A percentile compares a stretch with the other conserved stretches of the same genome.
These are phyloP conservation scores for Desoria tigrina DNA, from an alignment of 2,888 invertebrate species.

Conservation along the genomic window DNA sequence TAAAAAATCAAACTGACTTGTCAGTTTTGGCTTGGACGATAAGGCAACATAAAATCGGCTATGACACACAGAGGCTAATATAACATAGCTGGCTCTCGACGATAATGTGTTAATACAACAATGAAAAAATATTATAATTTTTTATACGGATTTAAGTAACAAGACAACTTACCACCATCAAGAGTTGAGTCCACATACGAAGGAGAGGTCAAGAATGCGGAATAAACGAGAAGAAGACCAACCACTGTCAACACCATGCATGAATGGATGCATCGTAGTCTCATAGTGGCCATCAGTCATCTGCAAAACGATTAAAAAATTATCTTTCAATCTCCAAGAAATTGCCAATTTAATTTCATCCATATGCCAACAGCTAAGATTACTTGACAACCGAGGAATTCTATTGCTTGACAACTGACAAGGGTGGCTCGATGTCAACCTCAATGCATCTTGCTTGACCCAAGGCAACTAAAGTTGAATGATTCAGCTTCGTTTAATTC, in stretches of 20 bases:
- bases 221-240: conserved; percentile 52
- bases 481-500: no score
- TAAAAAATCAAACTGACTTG: no score
- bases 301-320: conserved; percentile 36
- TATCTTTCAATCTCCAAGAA: background rate
- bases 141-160: conserved; percentile 4
- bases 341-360: background rate
- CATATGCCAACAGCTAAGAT: no score
- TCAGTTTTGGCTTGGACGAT: no score
- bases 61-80: no score
- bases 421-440: no score
- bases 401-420: no score
- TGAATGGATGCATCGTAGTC: conserved; percentile 52
- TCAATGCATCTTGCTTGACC: no score
- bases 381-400: no score
- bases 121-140: background rate
- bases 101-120: conserved; percentile 11
- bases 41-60: no score
- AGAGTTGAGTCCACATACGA: conserved; percentile 48
- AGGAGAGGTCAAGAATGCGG: conserved; percentile 52
- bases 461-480: no score
- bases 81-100: background rate
- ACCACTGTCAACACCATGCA: conserved; percentile 53
- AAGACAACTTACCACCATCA: conserved; percentile 36
- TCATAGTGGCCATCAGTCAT: conserved; percentile 53